A percentile compares a stretch with the other conserved stretches of the same genome.
Conservation (phyloP, 2,888 invertebrate species). For the Ganaspis brasiliensis region DNA sequence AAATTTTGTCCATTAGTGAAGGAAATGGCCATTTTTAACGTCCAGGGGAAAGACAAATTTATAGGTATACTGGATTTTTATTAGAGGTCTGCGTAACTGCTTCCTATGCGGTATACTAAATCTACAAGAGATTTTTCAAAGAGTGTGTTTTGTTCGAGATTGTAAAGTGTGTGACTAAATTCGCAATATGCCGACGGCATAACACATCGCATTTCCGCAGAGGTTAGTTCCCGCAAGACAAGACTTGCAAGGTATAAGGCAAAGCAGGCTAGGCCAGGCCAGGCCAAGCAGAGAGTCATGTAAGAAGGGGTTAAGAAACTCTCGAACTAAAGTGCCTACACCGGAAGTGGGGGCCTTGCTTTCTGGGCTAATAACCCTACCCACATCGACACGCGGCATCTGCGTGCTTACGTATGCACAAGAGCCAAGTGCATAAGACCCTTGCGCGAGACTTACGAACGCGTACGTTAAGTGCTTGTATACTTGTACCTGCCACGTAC, state of each 20-base stretch:
- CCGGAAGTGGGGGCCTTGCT: slow-evolving; percentile 81
- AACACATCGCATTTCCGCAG: slow-evolving; percentile 11
- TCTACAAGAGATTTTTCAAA: no score
- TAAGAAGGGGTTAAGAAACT: slow-evolving; percentile 80
- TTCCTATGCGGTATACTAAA: no score
- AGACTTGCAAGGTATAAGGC: background rate
- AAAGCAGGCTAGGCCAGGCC: slow-evolving; percentile 49
- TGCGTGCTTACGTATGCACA: slow-evolving; percentile 67
- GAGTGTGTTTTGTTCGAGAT: no score
- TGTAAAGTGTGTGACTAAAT: no score
- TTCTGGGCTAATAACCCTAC: slow-evolving; percentile 81
- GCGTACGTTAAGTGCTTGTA: slow-evolving; percentile 41
- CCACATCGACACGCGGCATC: slow-evolving; percentile 75
- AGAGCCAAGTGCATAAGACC: slow-evolving; percentile 45
- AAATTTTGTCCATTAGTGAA: no score
- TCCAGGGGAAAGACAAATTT: no score
- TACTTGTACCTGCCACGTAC: slow-evolving; percentile 48
- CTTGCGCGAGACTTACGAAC: slow-evolving; percentile 44
- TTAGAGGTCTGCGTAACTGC: no score
- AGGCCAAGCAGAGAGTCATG: slow-evolving; percentile 53
- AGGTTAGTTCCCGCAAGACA: slow-evolving; percentile 28
- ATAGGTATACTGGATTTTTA: no score
- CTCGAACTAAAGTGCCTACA: slow-evolving; percentile 78
- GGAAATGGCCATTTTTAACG: no score
- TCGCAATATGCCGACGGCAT: slow-evolving; percentile 13